A percentile compares a stretch with the other conserved stretches of the same genome.
phyloP scores from a whole-genome alignment of 2,113 vertebrate genomes.

The Engraulis encrasicolus region DNA sequence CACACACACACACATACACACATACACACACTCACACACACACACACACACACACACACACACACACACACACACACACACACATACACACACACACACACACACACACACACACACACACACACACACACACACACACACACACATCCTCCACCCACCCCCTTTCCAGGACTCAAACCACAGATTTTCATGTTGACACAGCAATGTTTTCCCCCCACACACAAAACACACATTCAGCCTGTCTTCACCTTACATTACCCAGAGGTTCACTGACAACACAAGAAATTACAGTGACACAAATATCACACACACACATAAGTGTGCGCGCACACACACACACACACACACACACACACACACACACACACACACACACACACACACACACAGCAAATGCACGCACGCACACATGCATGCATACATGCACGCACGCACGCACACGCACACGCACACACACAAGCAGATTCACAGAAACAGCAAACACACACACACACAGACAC shows the following conservation, averaged over 20 bases:
- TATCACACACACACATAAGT: no score
- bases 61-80: background rate
- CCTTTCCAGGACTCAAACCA: background rate
- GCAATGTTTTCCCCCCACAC: background rate
- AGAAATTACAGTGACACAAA: background rate
- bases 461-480: no score
- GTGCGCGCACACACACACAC: background rate
- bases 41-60: no score
- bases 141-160: background rate
- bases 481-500: conserved; percentile 23
- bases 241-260: conserved; percentile 35
- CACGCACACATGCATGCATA: no score
- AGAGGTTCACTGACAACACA: conserved; percentile 18
- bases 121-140: background rate
- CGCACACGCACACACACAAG: background rate
- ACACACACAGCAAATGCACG: no score
- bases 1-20: no score
- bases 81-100: background rate
- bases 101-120: background rate
- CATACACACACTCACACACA: no score
- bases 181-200: conserved; percentile 6
- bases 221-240: conserved; percentile 9
- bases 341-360: conserved; percentile 29
- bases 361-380: background rate
- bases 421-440: conserved; percentile 27